These are phyloP conservation scores for Drosophila subquinaria DNA, from an alignment of 2,888 invertebrate genomes.

Conservation along the genomic window DNA sequence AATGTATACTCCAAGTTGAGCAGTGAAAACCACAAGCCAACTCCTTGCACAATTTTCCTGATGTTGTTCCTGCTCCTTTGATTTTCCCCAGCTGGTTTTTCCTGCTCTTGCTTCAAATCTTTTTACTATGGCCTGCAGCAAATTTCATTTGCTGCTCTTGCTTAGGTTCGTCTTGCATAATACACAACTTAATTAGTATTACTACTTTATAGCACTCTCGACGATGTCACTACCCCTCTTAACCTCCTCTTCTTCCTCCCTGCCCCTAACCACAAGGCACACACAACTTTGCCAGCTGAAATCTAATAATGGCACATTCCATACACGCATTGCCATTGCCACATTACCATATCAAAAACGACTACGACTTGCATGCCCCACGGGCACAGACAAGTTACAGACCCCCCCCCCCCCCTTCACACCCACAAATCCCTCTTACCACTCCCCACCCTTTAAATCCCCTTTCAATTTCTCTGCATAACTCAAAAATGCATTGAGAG, in stretches of 20 bases:
- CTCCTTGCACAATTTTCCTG: constrained; percentile 4
- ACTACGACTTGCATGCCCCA: constrained; percentile 55
- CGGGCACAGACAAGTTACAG: constrained; percentile 61
- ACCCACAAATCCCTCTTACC: neutral
- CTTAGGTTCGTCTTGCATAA: constrained; percentile 56
- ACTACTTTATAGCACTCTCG: constrained; percentile 78
- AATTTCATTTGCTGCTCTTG: constrained; percentile 12
- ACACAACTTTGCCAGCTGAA: constrained; percentile 40
- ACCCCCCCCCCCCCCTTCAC: neutral
- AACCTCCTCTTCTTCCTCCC: neutral
- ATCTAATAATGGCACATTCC: constrained; percentile 78
- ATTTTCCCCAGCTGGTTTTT: neutral
- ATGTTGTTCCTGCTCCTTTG: neutral
- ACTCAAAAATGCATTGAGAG: constrained; percentile 56
- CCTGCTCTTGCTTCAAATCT: constrained; percentile 7
- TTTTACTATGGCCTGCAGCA: constrained; percentile 35
- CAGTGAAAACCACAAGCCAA: constrained; percentile 22
- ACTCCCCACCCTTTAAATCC: neutral
- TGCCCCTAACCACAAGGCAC: constrained; percentile 1
- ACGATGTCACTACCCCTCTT: constrained; percentile 15
- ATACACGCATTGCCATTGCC: constrained; percentile 77
- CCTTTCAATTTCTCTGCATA: constrained; percentile 31
- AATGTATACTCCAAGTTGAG: constrained; percentile 61
- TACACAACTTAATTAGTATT: constrained; percentile 81
- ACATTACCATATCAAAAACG: constrained; percentile 76